Base-by-base conservation (phyloP, 2,797 vertebrate genomes). In the Phoeniculus purpureus region DNA sequence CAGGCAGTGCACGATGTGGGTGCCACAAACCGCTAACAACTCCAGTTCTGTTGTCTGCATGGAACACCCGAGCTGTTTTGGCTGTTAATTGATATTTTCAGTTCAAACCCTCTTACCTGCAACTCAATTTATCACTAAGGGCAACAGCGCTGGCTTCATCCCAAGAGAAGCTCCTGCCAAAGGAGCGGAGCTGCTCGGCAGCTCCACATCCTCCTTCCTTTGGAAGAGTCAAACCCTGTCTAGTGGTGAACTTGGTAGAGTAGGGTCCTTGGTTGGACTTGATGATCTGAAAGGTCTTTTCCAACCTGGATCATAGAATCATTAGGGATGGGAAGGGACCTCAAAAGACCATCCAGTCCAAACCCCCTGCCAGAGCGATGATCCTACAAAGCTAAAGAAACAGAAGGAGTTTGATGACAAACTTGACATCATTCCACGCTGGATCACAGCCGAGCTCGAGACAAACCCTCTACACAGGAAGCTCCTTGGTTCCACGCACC, bases 401-500 rank as follows among this genome's bases (percentile, higher is more conserved):
- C 12, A 0, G 12, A 45, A 52, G 2, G 10, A 48, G 52, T n/a
- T 50, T 13, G 76, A 52, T 37, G 37, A 37, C 43, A 43, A 16
- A 16, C 43, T 15, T 14, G 43, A 14, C 43, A 43, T 43, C 43
- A 43, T 43, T 13, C 43, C 13, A 13, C 43, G 16, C 43, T 43
- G 37, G 37, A 79, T 83, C 94, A 91, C 45, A 22, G 91, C 58
- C 3, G 67, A 81, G 73, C 85, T 82, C 52, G 12, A 51, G 82
- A 83, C 82, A 92, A 68, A 78, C 34, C 90, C 89, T 80, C 87
- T 32, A 59, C 47, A 12, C 86, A 61, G 68, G 37, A 59, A 43
- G 83, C 93, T 78, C 92, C 88, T 62, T 5, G 43, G 66, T 89
- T 81, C 86, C 95, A 84, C 22, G 52, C 93, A 92, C 94, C 89